Evolutionary conservation across 2,888 invertebrate genomes (phyloP), one percentile per base, ranked within the genome.

Genomic region (Idaea aversata): DNA sequence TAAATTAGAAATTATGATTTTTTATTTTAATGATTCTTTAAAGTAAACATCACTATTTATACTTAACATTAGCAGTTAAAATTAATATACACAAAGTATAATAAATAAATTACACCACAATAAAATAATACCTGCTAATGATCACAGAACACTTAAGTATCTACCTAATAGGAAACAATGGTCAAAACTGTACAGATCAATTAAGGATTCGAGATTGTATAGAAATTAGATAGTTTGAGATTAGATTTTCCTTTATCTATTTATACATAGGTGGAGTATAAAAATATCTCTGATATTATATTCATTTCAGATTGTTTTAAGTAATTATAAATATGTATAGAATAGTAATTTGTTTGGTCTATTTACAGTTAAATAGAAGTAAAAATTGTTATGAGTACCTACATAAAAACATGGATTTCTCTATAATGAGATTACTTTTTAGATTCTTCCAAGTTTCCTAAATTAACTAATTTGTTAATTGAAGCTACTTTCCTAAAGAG

Each of bases 111-210:
- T 61, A 71, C 66, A 67, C 59, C 67, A 66, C 61, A 70, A 68
- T 65, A 74, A 73, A 67, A 66, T 77, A 80, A 77, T 82, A 81
- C 79, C 75, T 75, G 73, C 79, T 81, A 82, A 79, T 59, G 73
- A 85, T 85, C 85, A 85, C 85, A 85, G 84, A 80, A 83, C 75
- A 78, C 64, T 76, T 63, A 60, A 61, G 34, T 68, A 66, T 69
- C 67, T 72, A 67, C 72, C 72, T 66, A 64, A 67, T 70, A 70
- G 75, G 76, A 77, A 80, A 79, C 75, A 68, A 69, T 59, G 57
- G 57, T 34, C 57, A 62, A 60, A 5, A 61, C 13, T 36, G 34
- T 64, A 61, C 47, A 61, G 35, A 63, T 25, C 63, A 61, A 63
- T 57, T 34, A 59, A 34, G 38, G 6, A 25, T 35, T 66, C 68